Conservation (phyloP, 2,797 vertebrate genomes). For the Melanotaenia parkinsoni region DNA sequence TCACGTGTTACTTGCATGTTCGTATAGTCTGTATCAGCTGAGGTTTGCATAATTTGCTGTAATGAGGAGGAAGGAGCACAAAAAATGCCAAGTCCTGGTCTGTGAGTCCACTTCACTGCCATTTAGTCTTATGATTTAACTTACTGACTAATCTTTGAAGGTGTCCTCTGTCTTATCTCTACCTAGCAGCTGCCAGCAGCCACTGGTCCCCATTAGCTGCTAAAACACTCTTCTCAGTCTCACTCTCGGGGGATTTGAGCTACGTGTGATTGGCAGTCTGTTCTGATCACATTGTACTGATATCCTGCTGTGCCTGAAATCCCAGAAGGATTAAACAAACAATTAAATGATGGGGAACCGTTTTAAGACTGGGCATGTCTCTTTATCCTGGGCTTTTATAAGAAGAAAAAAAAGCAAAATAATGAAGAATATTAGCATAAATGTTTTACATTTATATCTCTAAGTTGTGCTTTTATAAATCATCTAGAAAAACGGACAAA, state of each 20-base stretch:
- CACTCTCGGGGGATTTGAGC: constrained; percentile 34
- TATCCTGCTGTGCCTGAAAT: constrained; percentile 48
- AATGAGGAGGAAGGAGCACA: too few species aligned
- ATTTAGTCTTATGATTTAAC: neutral
- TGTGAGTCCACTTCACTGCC: constrained; percentile 14
- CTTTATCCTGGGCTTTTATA: neutral
- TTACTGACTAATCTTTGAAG: constrained; percentile 27
- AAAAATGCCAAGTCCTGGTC: neutral
- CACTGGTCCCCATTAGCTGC: constrained; percentile 36
- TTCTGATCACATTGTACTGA: constrained; percentile 37
- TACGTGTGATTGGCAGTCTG: constrained; percentile 56
- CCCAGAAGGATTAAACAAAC: constrained; percentile 48
- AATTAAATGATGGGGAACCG: constrained; percentile 45
- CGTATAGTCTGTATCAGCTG: neutral
- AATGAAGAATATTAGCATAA: neutral
- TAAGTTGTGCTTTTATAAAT: neutral
- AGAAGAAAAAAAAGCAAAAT: neutral
- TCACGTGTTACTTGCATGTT: neutral
- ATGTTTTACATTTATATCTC: neutral
- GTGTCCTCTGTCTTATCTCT: constrained; percentile 38
- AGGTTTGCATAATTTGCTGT: too few species aligned
- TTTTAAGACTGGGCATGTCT: constrained; percentile 7
- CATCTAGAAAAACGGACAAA: neutral
- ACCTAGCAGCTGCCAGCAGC: constrained; percentile 30
- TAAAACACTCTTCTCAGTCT: constrained; percentile 38